Percentiles rank a stretch among this genome's conserved stretches.
Conservation (phyloP, 2,113 vertebrate species). For the Seriola dumerili region DNA sequence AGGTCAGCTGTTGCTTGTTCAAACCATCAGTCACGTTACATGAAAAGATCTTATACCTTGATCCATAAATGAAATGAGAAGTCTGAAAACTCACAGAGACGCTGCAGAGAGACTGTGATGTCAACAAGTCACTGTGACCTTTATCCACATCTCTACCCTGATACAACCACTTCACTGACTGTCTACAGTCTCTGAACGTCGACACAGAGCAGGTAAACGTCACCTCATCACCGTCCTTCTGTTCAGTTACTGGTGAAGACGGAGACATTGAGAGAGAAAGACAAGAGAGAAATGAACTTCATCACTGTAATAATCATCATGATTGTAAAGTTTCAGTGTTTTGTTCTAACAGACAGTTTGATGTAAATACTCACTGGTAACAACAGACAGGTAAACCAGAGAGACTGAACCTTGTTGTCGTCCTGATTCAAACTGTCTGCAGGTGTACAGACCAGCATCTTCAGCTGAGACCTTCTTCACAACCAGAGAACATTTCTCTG, state of each 20-base stretch:
- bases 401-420: not conserved
- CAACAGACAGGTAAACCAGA: not conserved
- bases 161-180: not conserved
- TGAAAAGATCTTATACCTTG: too few relatives aligned
- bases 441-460: constrained; percentile 8
- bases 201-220: not conserved
- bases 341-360: not conserved
- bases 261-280: not conserved
- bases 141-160: not conserved
- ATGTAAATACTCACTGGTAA: constrained; percentile 14
- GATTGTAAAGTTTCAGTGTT: not conserved
- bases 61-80: too few relatives aligned
- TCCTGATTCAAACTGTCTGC: constrained; percentile 14
- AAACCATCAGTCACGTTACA: not conserved
- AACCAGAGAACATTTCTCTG: constrained; percentile 30
- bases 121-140: not conserved
- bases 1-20: not conserved
- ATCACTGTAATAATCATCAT: not conserved
- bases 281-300: not conserved
- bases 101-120: not conserved
- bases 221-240: not conserved
- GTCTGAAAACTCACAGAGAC: too few relatives aligned
- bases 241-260: too few relatives aligned
- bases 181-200: rapidly evolving
- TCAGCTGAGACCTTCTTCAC: constrained; percentile 3